Conservation (phyloP, 2,113 vertebrate genomes). For the Pithys albifrons region DNA sequence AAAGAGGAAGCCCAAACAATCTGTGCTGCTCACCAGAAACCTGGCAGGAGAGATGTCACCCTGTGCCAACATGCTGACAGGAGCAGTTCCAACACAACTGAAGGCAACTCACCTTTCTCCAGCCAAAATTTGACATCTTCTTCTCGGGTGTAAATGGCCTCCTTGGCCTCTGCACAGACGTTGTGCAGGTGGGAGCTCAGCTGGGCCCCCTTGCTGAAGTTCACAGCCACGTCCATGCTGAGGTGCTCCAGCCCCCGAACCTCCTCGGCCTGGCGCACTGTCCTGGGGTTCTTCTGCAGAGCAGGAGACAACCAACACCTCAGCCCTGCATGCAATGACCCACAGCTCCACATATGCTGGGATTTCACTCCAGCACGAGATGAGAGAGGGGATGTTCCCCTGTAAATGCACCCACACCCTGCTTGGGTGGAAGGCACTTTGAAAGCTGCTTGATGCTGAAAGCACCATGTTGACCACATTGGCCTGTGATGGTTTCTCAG, state of each 20-base stretch:
- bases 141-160: conserved; percentile 90
- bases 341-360: no score
- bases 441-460: neutral
- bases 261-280: conserved; percentile 90
- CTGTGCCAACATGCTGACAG: neutral
- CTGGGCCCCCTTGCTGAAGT: conserved; percentile 87
- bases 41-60: neutral
- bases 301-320: neutral
- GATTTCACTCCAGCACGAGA: neutral
- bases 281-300: conserved; percentile 90
- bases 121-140: conserved; percentile 91
- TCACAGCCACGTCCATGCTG: conserved; percentile 87
- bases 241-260: conserved; percentile 84
- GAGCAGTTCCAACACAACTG: rapidly evolving
- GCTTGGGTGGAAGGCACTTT: neutral
- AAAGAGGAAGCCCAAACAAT: neutral
- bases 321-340: neutral
- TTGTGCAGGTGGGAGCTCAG: conserved; percentile 92
- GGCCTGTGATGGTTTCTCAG: neutral
- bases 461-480: neutral
- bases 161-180: conserved; percentile 89
- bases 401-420: neutral
- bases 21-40: neutral
- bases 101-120: conserved; percentile 76
- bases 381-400: neutral